Percentiles rank a stretch among this genome's conserved stretches.
Conservation (phyloP, 2,797 vertebrate genomes). For the Sebastes matsubarae region DNA sequence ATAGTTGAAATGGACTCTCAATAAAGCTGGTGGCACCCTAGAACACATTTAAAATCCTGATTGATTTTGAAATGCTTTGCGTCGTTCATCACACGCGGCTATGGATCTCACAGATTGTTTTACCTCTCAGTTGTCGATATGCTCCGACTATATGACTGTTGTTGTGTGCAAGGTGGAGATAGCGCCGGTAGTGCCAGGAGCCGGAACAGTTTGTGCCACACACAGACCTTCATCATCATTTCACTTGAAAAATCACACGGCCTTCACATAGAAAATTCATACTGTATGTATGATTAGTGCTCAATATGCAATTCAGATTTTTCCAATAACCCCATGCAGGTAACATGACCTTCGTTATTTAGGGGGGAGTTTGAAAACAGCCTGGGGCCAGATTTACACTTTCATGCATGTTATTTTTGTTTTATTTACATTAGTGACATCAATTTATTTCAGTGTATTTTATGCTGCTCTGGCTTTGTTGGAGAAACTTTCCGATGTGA, state of each 20-base stretch:
- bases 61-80: conserved; percentile 58
- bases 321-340: not conserved
- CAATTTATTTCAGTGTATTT: not conserved
- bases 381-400: not conserved
- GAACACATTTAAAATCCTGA: conserved; percentile 51
- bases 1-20: conserved; percentile 48
- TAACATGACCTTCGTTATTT: not conserved
- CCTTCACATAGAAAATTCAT: not conserved
- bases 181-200: not conserved
- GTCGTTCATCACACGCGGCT: conserved; percentile 55
- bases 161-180: conserved; percentile 13
- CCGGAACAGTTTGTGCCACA: not conserved
- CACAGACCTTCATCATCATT: not conserved
- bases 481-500: not conserved
- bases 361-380: conserved; percentile 1
- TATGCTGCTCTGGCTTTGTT: not conserved
- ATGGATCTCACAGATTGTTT: conserved; percentile 55
- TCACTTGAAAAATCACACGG: not conserved
- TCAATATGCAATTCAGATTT: not conserved
- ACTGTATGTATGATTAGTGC: not conserved
- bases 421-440: not conserved
- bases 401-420: not conserved
- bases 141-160: conserved; percentile 7
- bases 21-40: conserved; percentile 46
- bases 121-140: conserved; percentile 43